Evolutionary conservation across 2,888 invertebrate species (phyloP).

Genomic region (Euplexia lucipara): DNA sequence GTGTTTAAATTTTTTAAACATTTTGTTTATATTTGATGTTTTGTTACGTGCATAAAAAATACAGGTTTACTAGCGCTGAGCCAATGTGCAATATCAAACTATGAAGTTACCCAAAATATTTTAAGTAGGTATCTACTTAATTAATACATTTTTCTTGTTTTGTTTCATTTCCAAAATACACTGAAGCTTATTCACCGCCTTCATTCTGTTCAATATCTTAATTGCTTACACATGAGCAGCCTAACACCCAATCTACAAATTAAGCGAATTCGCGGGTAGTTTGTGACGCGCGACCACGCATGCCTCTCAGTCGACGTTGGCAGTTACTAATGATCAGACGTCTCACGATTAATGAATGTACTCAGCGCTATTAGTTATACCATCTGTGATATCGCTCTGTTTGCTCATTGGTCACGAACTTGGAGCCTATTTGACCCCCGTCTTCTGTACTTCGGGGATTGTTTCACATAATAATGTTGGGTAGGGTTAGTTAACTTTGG

Average conservation of each 20-base stretch:
- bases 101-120: too few species aligned
- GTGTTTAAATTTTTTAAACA: too few species aligned
- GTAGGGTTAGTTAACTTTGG: background rate
- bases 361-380: slow-evolving; percentile 50
- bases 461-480: slow-evolving; percentile 22
- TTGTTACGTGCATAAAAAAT: too few species aligned
- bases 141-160: too few species aligned
- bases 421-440: slow-evolving; percentile 36
- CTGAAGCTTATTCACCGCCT: too few species aligned
- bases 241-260: slow-evolving; percentile 13
- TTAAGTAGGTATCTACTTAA: too few species aligned
- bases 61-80: too few species aligned
- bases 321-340: slow-evolving; percentile 64
- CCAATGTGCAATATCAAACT: too few species aligned
- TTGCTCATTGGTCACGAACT: slow-evolving; percentile 49
- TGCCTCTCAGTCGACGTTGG: slow-evolving; percentile 49
- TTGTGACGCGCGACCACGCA: slow-evolving; percentile 26
- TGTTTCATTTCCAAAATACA: too few species aligned
- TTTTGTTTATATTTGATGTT: too few species aligned
- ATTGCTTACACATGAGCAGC: slow-evolving; percentile 23
- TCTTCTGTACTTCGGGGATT: slow-evolving; percentile 23
- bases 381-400: slow-evolving; percentile 53
- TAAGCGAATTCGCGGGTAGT: slow-evolving; percentile 38
- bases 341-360: slow-evolving; percentile 60
- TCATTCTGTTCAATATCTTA: slow-evolving; percentile 9